Percentiles rank a stretch among this genome's conserved stretches.
These are phyloP conservation scores for Rhincodon typus DNA, from an alignment of 2,797 vertebrate species.

Conservation along the genomic window DNA sequence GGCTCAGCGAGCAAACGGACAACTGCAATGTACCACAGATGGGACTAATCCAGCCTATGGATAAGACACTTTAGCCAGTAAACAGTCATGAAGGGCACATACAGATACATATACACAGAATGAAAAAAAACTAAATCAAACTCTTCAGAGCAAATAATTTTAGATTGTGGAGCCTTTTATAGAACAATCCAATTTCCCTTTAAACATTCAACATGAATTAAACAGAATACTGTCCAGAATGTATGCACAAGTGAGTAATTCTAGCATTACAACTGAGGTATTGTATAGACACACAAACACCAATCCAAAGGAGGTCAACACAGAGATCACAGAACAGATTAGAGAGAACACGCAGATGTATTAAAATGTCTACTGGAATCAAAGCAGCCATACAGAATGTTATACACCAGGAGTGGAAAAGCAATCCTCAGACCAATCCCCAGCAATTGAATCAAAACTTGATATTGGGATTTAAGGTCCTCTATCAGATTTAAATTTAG, in stretches of 20 bases:
- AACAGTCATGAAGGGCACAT: background rate
- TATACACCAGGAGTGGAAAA: background rate
- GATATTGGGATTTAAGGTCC: background rate
- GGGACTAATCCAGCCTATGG: background rate
- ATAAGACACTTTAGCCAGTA: background rate
- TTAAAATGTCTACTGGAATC: slow-evolving; percentile 24
- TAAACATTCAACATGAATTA: slow-evolving; percentile 14
- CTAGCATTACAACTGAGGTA: background rate
- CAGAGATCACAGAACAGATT: slow-evolving; percentile 12
- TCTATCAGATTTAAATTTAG: slow-evolving; percentile 10
- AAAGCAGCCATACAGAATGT: slow-evolving; percentile 4
- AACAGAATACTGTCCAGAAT: background rate
- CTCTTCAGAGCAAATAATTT: background rate
- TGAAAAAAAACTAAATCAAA: background rate
- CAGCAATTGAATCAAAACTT: background rate
- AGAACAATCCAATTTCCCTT: background rate
- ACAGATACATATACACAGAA: background rate
- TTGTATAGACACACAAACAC: background rate
- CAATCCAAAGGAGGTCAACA: background rate
- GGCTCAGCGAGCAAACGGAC: too few species aligned
- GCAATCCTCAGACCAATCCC: background rate
- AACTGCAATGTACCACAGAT: background rate
- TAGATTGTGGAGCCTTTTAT: background rate
- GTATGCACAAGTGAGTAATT: background rate
- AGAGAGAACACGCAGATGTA: background rate